These are phyloP conservation scores for Trachops cirrhosus DNA, from an alignment of 2,797 vertebrate species.

Conservation along the genomic window DNA sequence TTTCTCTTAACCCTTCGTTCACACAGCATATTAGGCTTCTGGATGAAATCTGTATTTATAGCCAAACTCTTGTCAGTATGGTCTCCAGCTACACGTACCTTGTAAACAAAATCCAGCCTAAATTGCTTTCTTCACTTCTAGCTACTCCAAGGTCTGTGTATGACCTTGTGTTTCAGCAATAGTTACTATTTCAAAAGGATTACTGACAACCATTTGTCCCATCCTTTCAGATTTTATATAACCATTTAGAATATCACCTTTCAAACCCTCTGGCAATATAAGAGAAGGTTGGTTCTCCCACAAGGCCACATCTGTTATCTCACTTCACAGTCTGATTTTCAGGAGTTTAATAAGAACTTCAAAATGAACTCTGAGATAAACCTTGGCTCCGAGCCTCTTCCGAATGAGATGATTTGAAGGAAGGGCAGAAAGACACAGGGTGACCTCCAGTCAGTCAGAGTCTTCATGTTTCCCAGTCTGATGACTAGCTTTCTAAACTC, in stretches of 20 bases:
- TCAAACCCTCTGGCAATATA: slow-evolving; percentile 2
- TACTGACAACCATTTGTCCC: background rate
- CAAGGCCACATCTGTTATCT: slow-evolving; percentile 49
- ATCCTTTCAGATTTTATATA: slow-evolving; percentile 39
- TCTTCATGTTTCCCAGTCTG: background rate
- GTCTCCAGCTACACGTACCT: slow-evolving; percentile 3
- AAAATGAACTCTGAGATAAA: slow-evolving; percentile 36
- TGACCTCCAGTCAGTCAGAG: background rate
- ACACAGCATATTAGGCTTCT: slow-evolving; percentile 15
- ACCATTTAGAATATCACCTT: slow-evolving; percentile 55
- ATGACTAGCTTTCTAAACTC: background rate
- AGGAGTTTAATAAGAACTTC: slow-evolving; percentile 56
- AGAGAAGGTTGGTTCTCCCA: background rate
- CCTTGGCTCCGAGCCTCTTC: background rate
- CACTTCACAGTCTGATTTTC: slow-evolving; percentile 41
- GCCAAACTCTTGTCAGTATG: background rate
- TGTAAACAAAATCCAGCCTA: slow-evolving; percentile 56
- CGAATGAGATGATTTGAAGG: slow-evolving; percentile 20
- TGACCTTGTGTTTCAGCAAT: slow-evolving; percentile 42
- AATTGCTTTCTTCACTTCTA: slow-evolving; percentile 3
- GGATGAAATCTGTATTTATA: background rate
- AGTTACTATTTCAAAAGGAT: slow-evolving; percentile 34
- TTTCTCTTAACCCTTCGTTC: slow-evolving; percentile 45
- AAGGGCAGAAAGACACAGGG: background rate
- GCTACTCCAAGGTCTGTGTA: slow-evolving; percentile 33